Conservation (phyloP, 2,797 vertebrate genomes). For the Oceanodroma leucorhoa region DNA sequence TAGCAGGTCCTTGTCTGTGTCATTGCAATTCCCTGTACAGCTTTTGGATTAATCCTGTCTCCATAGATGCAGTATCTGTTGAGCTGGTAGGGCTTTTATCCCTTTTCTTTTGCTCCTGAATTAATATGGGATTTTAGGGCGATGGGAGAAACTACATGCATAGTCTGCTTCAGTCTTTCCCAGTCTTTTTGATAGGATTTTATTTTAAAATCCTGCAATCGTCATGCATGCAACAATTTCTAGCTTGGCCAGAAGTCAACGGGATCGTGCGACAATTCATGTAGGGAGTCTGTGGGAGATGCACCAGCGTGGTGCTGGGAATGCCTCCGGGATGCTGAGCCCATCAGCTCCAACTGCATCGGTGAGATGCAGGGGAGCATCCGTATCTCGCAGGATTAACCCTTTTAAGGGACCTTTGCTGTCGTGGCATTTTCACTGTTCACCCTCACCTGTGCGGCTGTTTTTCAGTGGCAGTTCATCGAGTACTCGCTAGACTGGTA, state of each 20-base stretch:
- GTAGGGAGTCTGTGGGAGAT: background rate
- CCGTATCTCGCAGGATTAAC: background rate
- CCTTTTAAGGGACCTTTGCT: background rate
- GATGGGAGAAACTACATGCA: background rate
- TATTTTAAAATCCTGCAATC: background rate
- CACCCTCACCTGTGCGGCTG: fast-evolving
- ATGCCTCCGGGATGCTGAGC: background rate
- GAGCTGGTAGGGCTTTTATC: background rate
- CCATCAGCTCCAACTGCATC: background rate
- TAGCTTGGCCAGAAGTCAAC: background rate
- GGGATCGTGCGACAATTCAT: fast-evolving
- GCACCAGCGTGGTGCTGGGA: background rate
- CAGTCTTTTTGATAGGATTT: background rate
- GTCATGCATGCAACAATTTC: fast-evolving
- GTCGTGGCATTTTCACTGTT: background rate
- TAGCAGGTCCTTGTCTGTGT: background rate
- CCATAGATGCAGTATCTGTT: background rate
- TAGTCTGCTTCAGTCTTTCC: background rate
- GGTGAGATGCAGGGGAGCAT: background rate
- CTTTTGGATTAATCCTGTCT: background rate
- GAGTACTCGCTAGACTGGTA: background rate
- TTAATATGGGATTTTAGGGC: background rate
- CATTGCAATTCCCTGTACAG: background rate
- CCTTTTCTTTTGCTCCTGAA: background rate
- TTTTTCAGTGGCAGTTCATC: background rate